These are phyloP conservation scores for Poeciliopsis retropinna DNA, from an alignment of 2,113 vertebrate genomes.

Conservation along the genomic window DNA sequence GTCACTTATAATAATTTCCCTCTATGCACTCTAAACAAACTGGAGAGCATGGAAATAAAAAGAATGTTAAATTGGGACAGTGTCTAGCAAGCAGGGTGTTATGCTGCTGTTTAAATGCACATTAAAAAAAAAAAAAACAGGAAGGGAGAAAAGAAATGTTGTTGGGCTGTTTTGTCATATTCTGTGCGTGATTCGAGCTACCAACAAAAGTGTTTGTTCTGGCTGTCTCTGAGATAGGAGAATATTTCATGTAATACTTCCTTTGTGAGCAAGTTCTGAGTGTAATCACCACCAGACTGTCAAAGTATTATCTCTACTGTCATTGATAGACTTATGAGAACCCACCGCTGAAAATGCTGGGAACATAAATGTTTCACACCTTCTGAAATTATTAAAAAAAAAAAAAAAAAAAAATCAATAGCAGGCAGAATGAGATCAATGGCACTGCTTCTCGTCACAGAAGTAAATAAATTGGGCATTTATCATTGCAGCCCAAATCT, in stretches of 20 bases:
- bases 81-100: constrained; percentile 7
- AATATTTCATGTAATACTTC: constrained; percentile 27
- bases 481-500: constrained; percentile 16
- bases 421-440: constrained; percentile 25
- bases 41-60: constrained; percentile 29
- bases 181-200: constrained; percentile 14
- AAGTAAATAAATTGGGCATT: constrained; percentile 30
- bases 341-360: constrained; percentile 1
- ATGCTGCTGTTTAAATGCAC: constrained; percentile 23
- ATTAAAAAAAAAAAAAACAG: neutral
- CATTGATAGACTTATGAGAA: constrained; percentile 29
- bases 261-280: constrained; percentile 30
- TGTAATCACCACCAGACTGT: constrained; percentile 34
- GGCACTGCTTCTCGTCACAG: constrained; percentile 7
- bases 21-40: constrained; percentile 30
- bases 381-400: neutral
- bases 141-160: constrained; percentile 25
- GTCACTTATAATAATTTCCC: constrained; percentile 24
- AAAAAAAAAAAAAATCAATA: constrained; percentile 29
- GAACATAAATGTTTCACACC: constrained; percentile 37
- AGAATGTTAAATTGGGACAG: neutral
- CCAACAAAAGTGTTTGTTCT: constrained; percentile 20
- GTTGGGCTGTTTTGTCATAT: constrained; percentile 19
- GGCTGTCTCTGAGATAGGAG: constrained; percentile 18
- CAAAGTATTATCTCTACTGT: constrained; percentile 44